A percentile compares a stretch with the other conserved stretches of the same genome.
phyloP scores from a whole-genome alignment of 2,797 vertebrate species.

The Lithobates pipiens region DNA sequence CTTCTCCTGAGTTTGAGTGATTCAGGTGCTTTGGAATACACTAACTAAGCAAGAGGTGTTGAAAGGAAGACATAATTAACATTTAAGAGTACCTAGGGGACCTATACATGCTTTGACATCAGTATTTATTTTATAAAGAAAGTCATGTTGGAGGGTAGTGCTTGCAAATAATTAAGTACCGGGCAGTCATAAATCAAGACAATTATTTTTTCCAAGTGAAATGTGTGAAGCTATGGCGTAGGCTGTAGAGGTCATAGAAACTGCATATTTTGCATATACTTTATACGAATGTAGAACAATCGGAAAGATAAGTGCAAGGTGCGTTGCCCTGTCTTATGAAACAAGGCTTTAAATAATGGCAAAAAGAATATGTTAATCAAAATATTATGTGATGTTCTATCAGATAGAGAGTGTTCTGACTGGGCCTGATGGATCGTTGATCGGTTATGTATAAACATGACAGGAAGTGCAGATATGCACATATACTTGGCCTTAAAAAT shows the following conservation, averaged over 20 bases:
- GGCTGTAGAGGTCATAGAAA: slow-evolving; percentile 29
- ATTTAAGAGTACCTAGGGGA: slow-evolving; percentile 60
- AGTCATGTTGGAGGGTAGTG: slow-evolving; percentile 55
- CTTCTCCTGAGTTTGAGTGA: slow-evolving; percentile 27
- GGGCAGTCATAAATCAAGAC: slow-evolving; percentile 59
- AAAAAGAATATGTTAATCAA: neutral
- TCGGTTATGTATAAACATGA: neutral
- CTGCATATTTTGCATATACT: slow-evolving; percentile 14
- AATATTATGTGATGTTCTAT: neutral
- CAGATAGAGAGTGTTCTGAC: neutral
- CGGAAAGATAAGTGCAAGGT: neutral
- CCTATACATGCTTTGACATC: slow-evolving; percentile 51
- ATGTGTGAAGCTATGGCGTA: slow-evolving; percentile 23
- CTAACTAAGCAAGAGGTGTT: slow-evolving; percentile 54
- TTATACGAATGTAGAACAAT: slow-evolving; percentile 9
- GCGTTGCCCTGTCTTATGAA: slow-evolving; percentile 3
- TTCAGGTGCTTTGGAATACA: slow-evolving; percentile 53
- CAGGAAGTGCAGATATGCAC: neutral
- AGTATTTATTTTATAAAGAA: slow-evolving; percentile 62
- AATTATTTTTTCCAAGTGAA: slow-evolving; percentile 57
- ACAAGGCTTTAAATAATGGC: neutral
- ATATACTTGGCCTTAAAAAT: neutral
- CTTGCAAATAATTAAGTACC: slow-evolving; percentile 60
- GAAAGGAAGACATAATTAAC: slow-evolving; percentile 60
- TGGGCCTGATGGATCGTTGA: neutral